Conservation (phyloP, 2,797 vertebrate species). For the Falco peregrinus region DNA sequence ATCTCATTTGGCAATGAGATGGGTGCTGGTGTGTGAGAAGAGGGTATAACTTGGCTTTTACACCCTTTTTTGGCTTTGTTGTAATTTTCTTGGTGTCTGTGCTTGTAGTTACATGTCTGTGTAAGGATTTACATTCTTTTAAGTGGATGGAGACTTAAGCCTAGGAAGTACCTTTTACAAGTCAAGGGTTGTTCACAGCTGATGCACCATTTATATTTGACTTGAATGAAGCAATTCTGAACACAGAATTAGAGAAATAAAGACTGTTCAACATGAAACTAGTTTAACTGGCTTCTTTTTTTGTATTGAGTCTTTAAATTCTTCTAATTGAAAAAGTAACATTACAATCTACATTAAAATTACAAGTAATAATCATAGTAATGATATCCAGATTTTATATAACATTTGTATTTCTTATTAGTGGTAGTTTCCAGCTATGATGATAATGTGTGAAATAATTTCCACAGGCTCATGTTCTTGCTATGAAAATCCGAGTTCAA, state of each 20-base stretch:
- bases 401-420: conserved; percentile 38
- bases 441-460: conserved; percentile 32
- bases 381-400: conserved; percentile 5
- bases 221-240: background rate
- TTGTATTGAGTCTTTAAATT: background rate
- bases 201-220: background rate
- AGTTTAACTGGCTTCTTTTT: background rate
- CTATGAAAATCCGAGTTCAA: conserved; percentile 60
- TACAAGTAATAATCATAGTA: background rate
- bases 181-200: background rate
- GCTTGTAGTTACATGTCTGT: background rate
- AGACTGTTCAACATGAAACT: background rate
- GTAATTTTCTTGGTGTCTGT: background rate
- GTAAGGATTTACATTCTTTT: background rate
- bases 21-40: background rate
- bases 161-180: background rate
- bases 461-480: conserved; percentile 8
- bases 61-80: background rate
- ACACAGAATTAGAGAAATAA: background rate
- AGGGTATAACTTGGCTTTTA: background rate
- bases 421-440: conserved; percentile 44
- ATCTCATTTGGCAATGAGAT: background rate
- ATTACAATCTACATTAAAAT: conserved; percentile 2
- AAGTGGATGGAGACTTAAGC: background rate
- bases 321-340: background rate